These are phyloP conservation scores for Napeogenes inachia DNA, from an alignment of 2,888 invertebrate genomes.

Conservation along the genomic window DNA sequence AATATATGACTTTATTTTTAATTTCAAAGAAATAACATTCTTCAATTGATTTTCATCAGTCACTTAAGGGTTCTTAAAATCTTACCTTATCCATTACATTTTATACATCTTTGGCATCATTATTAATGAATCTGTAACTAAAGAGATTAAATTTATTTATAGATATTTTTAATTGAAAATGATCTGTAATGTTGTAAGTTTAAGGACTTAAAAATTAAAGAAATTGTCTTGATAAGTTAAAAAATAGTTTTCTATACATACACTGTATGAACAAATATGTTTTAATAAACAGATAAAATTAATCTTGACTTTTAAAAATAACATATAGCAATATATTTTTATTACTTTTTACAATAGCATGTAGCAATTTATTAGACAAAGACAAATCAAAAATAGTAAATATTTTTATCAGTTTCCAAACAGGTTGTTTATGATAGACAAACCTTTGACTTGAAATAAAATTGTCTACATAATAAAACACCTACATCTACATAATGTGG, in stretches of 20 bases:
- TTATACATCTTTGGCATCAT: constrained; percentile 72
- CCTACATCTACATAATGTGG: too few relatives aligned
- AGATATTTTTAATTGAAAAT: background rate
- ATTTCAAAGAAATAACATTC: background rate
- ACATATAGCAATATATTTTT: background rate
- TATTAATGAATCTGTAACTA: constrained; percentile 77
- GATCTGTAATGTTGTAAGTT: background rate
- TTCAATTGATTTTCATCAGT: background rate
- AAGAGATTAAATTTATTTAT: constrained; percentile 36
- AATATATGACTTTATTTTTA: constrained; percentile 29
- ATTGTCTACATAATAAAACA: too few relatives aligned
- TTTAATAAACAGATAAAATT: too few relatives aligned
- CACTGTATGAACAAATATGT: too few relatives aligned
- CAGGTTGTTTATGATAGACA: too few relatives aligned
- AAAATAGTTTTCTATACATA: too few relatives aligned
- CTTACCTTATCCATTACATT: constrained; percentile 25
- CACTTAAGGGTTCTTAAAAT: background rate
- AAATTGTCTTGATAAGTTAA: too few relatives aligned
- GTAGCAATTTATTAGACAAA: too few relatives aligned
- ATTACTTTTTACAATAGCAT: constrained; percentile 6
- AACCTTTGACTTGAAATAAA: too few relatives aligned
- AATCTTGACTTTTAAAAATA: background rate
- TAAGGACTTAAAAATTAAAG: too few relatives aligned
- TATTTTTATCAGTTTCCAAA: too few relatives aligned
- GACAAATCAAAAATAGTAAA: too few relatives aligned